A percentile compares a stretch with the other conserved stretches of the same genome.
Evolutionary conservation across 2,113 vertebrate species (phyloP).

Genomic region (Coptodon rendalli): DNA sequence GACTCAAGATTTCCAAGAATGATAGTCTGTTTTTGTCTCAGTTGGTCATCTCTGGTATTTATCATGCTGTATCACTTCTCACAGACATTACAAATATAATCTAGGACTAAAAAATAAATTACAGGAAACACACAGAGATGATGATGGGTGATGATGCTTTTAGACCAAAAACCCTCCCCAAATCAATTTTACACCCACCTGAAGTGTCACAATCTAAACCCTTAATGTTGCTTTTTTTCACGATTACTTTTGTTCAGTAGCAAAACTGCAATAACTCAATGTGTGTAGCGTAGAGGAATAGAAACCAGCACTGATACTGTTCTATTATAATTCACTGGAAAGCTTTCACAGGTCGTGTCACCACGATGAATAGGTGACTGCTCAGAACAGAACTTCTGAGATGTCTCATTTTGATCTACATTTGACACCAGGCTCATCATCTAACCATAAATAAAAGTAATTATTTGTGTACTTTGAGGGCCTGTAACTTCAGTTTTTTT

Average conservation of each 20-base stretch:
- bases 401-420: not conserved
- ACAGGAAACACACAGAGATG: not conserved
- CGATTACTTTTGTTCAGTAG: not conserved
- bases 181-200: not conserved
- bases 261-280: not conserved
- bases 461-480: not conserved
- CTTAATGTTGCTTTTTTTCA: not conserved
- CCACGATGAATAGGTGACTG: not conserved
- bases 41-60: not conserved
- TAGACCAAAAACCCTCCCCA: not conserved
- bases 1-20: not conserved
- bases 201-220: not conserved
- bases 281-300: not conserved
- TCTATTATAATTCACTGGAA: not conserved
- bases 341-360: not conserved
- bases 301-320: not conserved
- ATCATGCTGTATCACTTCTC: not conserved
- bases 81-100: not conserved
- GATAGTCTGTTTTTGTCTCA: not conserved
- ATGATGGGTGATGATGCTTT: not conserved
- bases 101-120: rapidly evolving
- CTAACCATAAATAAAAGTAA: not conserved
- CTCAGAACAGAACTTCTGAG: not conserved
- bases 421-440: not conserved
- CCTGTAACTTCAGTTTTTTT: not conserved